Percentiles rank a stretch among this genome's conserved stretches.
Evolutionary conservation across 2,113 vertebrate species (phyloP).

Genomic region (Melanotaenia duboulayi): DNA sequence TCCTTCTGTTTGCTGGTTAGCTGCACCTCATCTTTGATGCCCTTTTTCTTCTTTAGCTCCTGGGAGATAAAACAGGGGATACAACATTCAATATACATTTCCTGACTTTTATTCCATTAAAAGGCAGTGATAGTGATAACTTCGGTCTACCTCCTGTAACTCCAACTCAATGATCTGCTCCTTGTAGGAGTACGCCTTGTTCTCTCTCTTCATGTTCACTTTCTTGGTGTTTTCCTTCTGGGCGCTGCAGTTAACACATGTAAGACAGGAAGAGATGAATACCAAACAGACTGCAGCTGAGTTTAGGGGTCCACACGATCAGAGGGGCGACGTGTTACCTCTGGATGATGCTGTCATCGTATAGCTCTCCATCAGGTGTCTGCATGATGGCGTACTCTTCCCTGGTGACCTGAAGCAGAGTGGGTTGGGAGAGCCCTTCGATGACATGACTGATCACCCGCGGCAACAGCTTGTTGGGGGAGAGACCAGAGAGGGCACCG

Average conservation of each 20-base stretch:
- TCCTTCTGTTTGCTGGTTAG: slow-evolving; percentile 97
- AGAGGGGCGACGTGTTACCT: slow-evolving; percentile 80
- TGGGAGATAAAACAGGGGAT: slow-evolving; percentile 52
- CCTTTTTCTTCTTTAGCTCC: slow-evolving; percentile 98
- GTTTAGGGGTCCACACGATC: not conserved
- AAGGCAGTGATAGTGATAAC: not conserved
- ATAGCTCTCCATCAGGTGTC: slow-evolving; percentile 90
- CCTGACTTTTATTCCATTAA: not conserved
- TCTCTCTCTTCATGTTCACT: slow-evolving; percentile 96
- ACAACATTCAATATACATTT: not conserved
- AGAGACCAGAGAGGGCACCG: slow-evolving; percentile 88
- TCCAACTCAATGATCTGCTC: slow-evolving; percentile 98
- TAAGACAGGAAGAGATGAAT: not conserved
- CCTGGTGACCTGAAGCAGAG: slow-evolving; percentile 87
- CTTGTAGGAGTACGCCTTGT: slow-evolving; percentile 98
- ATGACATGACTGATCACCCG: slow-evolving; percentile 88
- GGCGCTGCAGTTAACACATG: slow-evolving; percentile 79
- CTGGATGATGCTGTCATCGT: slow-evolving; percentile 94
- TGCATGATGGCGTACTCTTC: slow-evolving; percentile 94
- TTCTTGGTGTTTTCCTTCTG: slow-evolving; percentile 95
- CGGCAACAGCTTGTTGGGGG: slow-evolving; percentile 89
- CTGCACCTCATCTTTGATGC: slow-evolving; percentile 95
- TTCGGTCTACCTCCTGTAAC: slow-evolving; percentile 89
- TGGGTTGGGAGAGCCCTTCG: slow-evolving; percentile 84
- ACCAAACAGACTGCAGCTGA: not conserved